Base-by-base conservation (phyloP, 2,113 vertebrate species). In the Vombatus ursinus region DNA sequence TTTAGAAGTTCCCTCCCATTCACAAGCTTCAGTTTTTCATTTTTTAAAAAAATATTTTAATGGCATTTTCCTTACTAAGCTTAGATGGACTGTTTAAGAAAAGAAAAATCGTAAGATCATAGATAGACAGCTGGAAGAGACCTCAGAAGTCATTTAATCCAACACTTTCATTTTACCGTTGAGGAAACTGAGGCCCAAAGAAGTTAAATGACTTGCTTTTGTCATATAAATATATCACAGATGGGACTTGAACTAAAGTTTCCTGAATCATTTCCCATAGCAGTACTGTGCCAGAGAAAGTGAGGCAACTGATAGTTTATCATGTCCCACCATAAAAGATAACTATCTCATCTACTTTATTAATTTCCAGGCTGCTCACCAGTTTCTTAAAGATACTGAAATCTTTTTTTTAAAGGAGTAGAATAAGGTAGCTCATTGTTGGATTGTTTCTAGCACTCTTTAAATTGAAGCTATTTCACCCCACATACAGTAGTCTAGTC, bases 321-420 rank as follows among this genome's bases (percentile, higher is more conserved):
- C 23, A 95, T 10, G 57, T 53, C 37, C 68, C 61, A 0, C 11
- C 48, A 57, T 37, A 97, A 95, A 93, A 92, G 53, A 25, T 28
- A 47, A 97, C 50, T 90, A 94, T 90, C n/a, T 50, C 68, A 57
- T 14, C 52, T 52, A 94, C n/a, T 37, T 90, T 90, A 92, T 52
- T 37, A 89, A 92, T 68, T 91, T 44, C 61, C 53, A 91, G 0
- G 44, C 23, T 91, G 92, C 47, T 96, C 91, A 90, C 92, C 96
- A 93, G 52, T 92, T 96, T 94, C 61, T 89, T 14, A 91, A 95
- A 95, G 31, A 50, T 47, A 91, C 6, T 68, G 16, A 96, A 96
- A 44, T 92, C 23, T 52, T 10, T 31, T 51, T 93, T 28, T 50
- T 22, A 8, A 90, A 51, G 24, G 90, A 94, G 84, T 93, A 91